Evolutionary conservation across 2,797 vertebrate species (phyloP).

Genomic region (Balearica regulorum): DNA sequence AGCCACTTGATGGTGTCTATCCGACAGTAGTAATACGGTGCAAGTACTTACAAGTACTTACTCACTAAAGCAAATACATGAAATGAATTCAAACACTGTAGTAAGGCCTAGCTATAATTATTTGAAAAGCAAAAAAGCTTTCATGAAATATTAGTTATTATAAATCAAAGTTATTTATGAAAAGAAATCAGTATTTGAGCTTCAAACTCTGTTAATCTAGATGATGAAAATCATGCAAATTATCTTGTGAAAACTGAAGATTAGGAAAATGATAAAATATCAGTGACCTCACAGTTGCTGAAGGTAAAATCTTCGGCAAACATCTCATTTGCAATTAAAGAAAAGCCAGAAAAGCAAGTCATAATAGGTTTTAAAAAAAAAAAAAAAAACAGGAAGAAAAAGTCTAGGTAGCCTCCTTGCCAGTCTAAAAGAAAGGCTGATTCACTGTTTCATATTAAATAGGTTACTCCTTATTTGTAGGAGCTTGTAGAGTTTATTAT

Average conservation of each 20-base stretch:
- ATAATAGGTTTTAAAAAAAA: background rate
- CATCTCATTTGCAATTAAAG: background rate
- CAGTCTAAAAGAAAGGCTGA: background rate
- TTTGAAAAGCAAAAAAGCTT: background rate
- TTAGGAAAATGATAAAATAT: background rate
- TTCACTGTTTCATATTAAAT: background rate
- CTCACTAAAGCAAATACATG: background rate
- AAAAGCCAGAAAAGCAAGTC: background rate
- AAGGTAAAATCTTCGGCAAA: background rate
- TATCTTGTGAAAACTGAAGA: background rate
- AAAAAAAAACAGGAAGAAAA: background rate
- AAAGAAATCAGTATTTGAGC: background rate
- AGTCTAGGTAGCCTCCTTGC: background rate
- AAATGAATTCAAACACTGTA: background rate
- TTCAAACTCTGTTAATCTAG: background rate
- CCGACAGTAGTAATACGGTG: background rate
- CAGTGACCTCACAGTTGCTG: background rate
- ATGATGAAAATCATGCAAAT: background rate
- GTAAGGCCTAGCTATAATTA: background rate
- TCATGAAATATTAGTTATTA: background rate
- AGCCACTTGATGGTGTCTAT: slow-evolving; percentile 5
- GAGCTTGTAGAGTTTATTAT: background rate
- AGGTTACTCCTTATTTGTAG: background rate
- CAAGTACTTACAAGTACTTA: background rate
- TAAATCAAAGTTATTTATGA: background rate